Evolutionary conservation across 2,113 vertebrate genomes (phyloP).

Genomic region (Herpailurus yagouaroundi): DNA sequence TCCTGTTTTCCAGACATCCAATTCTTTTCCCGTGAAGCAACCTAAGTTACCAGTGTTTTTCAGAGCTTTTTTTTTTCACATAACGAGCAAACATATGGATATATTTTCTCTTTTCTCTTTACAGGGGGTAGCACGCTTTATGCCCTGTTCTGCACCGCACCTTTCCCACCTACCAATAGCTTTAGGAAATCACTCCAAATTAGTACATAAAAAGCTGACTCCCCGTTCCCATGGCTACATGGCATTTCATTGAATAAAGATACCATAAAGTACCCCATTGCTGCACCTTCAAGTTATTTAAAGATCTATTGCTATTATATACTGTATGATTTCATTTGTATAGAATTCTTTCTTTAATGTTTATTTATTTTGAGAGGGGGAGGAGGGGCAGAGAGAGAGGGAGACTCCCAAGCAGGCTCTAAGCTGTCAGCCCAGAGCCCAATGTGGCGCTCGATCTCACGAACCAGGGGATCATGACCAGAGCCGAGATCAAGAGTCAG

Average conservation of each 20-base stretch:
- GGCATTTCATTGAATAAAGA: conserved; percentile 28
- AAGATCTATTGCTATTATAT: neutral
- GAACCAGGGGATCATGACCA: neutral
- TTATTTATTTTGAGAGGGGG: no score
- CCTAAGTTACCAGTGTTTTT: neutral
- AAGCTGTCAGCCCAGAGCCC: neutral
- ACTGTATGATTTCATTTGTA: neutral
- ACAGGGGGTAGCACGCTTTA: neutral
- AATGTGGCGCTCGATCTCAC: neutral
- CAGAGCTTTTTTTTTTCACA: neutral
- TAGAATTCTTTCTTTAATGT: neutral
- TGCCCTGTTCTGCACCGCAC: neutral
- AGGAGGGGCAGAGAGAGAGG: neutral
- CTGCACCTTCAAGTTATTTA: neutral
- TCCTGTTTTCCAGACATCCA: neutral
- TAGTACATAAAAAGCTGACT: neutral
- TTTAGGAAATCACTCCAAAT: conserved; percentile 20
- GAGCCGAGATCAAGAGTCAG: neutral
- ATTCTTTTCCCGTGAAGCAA: neutral
- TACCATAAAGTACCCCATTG: neutral
- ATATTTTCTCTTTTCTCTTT: neutral
- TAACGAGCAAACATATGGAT: neutral
- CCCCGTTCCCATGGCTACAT: neutral
- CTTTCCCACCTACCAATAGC: neutral
- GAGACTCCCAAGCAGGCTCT: neutral